A percentile compares a stretch with the other conserved stretches of the same genome.
Conservation (phyloP, 2,113 vertebrate genomes). For the Nymphicus hollandicus region DNA sequence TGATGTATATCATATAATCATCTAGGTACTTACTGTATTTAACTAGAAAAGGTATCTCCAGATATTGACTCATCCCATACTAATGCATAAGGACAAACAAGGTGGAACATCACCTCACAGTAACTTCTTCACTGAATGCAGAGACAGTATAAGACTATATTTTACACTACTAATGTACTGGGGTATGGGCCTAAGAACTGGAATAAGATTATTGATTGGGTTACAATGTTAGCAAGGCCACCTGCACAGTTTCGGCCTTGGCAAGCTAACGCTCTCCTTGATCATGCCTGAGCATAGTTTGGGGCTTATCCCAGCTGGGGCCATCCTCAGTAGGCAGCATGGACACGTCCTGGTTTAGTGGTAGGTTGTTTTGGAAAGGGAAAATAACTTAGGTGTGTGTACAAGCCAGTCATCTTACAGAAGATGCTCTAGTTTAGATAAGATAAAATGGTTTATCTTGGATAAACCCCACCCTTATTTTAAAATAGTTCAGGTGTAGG, state of each 20-base stretch:
- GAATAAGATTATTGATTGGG: not conserved
- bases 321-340: not conserved
- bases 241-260: not conserved
- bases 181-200: not conserved
- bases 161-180: not conserved
- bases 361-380: not conserved
- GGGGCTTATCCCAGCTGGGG: not conserved
- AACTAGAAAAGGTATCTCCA: not conserved
- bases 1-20: not conserved
- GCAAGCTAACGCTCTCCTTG: not conserved
- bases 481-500: not conserved
- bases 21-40: not conserved
- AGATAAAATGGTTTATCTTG: not conserved
- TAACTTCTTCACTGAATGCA: not conserved
- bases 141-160: not conserved
- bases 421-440: not conserved
- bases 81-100: not conserved
- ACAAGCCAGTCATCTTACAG: not conserved
- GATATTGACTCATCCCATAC: not conserved
- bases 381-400: not conserved
- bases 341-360: not conserved
- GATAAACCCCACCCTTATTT: not conserved
- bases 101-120: not conserved
- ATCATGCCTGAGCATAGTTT: not conserved
- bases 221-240: accelerated